Percentiles rank a stretch among this genome's conserved stretches.
These are phyloP conservation scores for Orchestes rusci DNA, from an alignment of 2,888 invertebrate genomes.

Conservation along the genomic window DNA sequence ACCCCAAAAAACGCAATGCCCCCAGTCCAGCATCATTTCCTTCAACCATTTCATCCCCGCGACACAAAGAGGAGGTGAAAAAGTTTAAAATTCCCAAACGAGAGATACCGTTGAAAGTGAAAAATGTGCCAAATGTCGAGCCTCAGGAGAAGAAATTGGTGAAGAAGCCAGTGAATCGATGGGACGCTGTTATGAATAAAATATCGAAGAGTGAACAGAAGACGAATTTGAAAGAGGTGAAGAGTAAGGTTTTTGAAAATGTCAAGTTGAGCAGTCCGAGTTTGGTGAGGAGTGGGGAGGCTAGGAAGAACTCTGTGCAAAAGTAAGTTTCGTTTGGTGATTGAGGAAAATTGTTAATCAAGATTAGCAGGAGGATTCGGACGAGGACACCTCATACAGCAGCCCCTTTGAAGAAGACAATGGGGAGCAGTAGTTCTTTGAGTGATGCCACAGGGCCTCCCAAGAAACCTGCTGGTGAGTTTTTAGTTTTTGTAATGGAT, in stretches of 20 bases:
- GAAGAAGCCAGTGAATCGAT: conserved; percentile 58
- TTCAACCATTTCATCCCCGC: conserved; percentile 35
- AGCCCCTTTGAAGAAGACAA: conserved; percentile 37
- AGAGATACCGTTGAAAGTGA: conserved; percentile 68
- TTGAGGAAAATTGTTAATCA: too few relatives aligned
- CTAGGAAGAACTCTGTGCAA: too few relatives aligned
- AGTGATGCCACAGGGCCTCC: conserved; percentile 50
- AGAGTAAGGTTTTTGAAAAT: conserved; percentile 59
- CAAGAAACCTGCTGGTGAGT: conserved; percentile 29
- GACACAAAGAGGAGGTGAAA: conserved; percentile 53
- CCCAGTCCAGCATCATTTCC: conserved; percentile 38
- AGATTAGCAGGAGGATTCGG: conserved; percentile 47
- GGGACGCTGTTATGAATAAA: conserved; percentile 81
- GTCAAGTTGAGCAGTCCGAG: conserved; percentile 24
- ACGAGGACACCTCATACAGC: conserved; percentile 48
- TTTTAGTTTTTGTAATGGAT: background rate
- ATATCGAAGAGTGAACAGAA: conserved; percentile 69
- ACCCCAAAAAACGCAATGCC: conserved; percentile 36
- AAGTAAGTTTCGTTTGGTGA: too few relatives aligned
- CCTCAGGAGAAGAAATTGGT: conserved; percentile 48
- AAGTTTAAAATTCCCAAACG: conserved; percentile 74
- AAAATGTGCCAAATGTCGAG: conserved; percentile 44
- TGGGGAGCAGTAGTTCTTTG: conserved; percentile 50
- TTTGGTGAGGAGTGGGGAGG: too few relatives aligned
- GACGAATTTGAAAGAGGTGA: conserved; percentile 75